Conservation (phyloP, 2,113 vertebrate genomes). For the Sebastes fasciatus region DNA sequence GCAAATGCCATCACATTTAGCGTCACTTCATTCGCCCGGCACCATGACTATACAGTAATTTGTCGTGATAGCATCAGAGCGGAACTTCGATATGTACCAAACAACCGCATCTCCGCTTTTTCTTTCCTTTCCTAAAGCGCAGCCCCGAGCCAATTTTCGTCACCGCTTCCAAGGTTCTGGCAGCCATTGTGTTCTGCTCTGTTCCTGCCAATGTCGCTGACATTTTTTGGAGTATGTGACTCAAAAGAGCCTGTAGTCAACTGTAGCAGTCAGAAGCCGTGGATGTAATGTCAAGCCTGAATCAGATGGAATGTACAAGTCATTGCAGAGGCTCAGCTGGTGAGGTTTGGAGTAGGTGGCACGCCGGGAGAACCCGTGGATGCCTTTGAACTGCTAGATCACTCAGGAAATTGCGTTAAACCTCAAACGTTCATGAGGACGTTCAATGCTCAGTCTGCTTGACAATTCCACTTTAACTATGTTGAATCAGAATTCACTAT, state of each 20-base stretch:
- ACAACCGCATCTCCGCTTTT: conserved; percentile 12
- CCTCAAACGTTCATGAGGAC: background rate
- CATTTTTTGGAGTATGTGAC: conserved; percentile 47
- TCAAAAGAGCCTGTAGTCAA: conserved; percentile 64
- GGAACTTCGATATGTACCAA: conserved; percentile 23
- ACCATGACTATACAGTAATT: conserved; percentile 10
- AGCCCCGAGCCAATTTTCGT: conserved; percentile 51
- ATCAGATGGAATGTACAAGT: conserved; percentile 49
- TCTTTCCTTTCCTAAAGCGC: conserved; percentile 48
- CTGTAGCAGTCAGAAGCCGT: conserved; percentile 40
- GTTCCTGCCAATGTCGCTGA: conserved; percentile 46
- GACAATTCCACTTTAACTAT: background rate
- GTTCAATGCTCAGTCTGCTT: background rate
- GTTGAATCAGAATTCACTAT: no score
- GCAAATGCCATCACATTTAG: conserved; percentile 7
- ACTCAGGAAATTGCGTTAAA: conserved; percentile 32
- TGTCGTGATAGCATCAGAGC: conserved; percentile 25
- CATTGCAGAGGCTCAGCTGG: conserved; percentile 35
- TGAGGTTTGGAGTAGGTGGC: conserved; percentile 30
- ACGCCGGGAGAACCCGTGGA: background rate
- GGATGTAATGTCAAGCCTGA: conserved; percentile 41
- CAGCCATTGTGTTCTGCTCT: conserved; percentile 55
- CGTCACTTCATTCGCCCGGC: background rate
- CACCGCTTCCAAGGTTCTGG: conserved; percentile 15
- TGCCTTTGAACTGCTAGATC: conserved; percentile 45